A percentile compares a stretch with the other conserved stretches of the same genome.
Evolutionary conservation across 2,797 vertebrate genomes (phyloP).

Genomic region (Delichon dasypus): DNA sequence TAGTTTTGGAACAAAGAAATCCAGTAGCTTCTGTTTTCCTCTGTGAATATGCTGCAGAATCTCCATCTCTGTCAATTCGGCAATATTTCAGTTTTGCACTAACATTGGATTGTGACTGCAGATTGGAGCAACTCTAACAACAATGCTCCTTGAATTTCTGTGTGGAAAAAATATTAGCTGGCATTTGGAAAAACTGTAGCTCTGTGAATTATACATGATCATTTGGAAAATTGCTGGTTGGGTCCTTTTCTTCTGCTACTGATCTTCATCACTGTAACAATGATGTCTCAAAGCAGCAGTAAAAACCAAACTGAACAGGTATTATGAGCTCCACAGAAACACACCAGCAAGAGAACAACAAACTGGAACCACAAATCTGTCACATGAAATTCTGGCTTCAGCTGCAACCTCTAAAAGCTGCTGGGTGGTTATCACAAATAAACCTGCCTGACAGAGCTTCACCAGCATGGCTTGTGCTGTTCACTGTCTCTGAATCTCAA

Average conservation of each 20-base stretch:
- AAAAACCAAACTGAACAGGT: not conserved
- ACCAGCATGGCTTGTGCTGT: not conserved
- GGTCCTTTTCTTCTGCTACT: not conserved
- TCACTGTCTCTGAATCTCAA: not conserved
- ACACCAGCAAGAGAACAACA: not conserved
- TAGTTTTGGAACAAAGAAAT: not conserved
- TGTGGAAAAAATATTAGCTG: not conserved
- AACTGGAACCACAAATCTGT: not conserved
- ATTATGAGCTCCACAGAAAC: not conserved
- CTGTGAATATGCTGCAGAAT: not conserved
- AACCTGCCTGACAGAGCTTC: not conserved
- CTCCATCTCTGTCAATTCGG: not conserved
- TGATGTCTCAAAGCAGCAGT: not conserved
- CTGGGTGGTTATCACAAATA: not conserved
- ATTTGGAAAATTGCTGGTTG: not conserved
- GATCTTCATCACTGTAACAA: not conserved
- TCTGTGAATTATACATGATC: not conserved
- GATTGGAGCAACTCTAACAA: not conserved
- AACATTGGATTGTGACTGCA: not conserved
- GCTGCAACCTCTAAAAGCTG: not conserved
- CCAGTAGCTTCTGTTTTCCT: not conserved
- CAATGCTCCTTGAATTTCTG: not conserved
- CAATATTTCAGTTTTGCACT: not conserved
- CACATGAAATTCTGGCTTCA: not conserved
- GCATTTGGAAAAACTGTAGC: not conserved